Percentiles rank a stretch among this genome's conserved stretches.
Evolutionary conservation across 2,113 vertebrate species (phyloP).

Genomic region (Synchiropus splendidus): DNA sequence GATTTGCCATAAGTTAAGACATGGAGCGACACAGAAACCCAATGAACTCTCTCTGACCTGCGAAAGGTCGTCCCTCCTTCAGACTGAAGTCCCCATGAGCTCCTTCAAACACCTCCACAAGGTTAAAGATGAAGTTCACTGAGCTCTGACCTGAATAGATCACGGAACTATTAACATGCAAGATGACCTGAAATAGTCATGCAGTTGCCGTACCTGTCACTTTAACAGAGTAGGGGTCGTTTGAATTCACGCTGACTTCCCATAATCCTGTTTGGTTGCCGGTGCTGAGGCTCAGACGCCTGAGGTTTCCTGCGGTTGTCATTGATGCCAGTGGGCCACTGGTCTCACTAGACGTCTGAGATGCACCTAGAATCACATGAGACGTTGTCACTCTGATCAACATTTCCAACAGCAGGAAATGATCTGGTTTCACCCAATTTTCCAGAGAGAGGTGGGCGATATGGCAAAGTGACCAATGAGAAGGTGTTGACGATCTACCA

Average conservation of each 20-base stretch:
- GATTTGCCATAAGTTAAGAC: neutral
- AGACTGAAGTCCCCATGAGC: slow-evolving; percentile 33
- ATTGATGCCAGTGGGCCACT: slow-evolving; percentile 42
- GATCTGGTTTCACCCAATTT: too few relatives aligned
- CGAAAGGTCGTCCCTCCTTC: slow-evolving; percentile 45
- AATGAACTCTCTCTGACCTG: slow-evolving; percentile 31
- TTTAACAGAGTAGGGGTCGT: slow-evolving; percentile 47
- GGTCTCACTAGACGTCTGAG: slow-evolving; percentile 37
- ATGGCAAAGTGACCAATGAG: too few relatives aligned
- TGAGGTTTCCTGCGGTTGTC: slow-evolving; percentile 43
- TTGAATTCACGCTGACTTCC: slow-evolving; percentile 44
- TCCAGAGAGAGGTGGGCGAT: too few relatives aligned
- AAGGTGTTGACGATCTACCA: too few relatives aligned
- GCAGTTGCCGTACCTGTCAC: slow-evolving; percentile 41
- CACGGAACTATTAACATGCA: neutral
- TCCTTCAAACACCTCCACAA: slow-evolving; percentile 43
- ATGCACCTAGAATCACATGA: slow-evolving; percentile 39
- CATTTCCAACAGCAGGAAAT: too few relatives aligned
- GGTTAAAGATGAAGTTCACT: slow-evolving; percentile 50
- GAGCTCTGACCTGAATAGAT: slow-evolving; percentile 48
- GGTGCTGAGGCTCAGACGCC: slow-evolving; percentile 27
- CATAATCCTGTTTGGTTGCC: slow-evolving; percentile 47
- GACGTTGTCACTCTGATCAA: too few relatives aligned
- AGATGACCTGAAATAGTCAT: neutral
- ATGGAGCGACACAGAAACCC: neutral